Base-by-base conservation (phyloP, 1,140 invertebrate genomes). In the Mizuhopecten yessoensis region DNA sequence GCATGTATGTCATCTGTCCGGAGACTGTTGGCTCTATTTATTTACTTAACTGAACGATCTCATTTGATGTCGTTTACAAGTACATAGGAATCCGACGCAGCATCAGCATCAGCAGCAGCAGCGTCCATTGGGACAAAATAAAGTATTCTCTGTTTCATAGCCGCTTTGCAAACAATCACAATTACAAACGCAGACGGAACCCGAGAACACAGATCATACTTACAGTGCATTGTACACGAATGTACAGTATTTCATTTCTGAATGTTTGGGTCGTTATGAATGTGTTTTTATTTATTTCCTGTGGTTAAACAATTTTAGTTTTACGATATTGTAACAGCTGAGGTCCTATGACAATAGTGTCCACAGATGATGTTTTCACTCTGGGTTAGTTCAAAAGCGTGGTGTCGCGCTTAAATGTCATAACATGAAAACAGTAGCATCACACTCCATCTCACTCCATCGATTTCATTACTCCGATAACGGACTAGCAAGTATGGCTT, bases 11-110 rank as follows among this genome's bases (percentile, higher is more conserved):
- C 11, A n/a, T 75, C 57, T 75, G 57, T 75, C 57, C 5, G 57
- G 2, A 75, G 57, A 29, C 5, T 5, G 11, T n/a, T 75, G 29
- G 57, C 29, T 75, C 15, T 29, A 75, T 75, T 75, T 75, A n/a
- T 75, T 75, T 75, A 75, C 57, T 29, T 75, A 75, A 75, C 57
- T 75, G 57, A 75, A 75, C n/a, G 57, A 75, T 75, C 57, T 75
- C 57, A 75, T 75, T 75, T 75, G 57, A 75, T 75, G 57, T 75
- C n/a, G 23, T 23, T n/a, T 75, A 75, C 57, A 75, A 75, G 57
- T 75, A 75, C 57, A 75, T 75, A 29, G n/a, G 23, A 75, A 75
- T 29, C 23, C 36, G 13, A 39, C 36, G 13, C 36, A 39, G 36
- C 13, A 9, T 23, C n/a, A 75, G 57, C 57, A n/a, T n/a, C 57